Evolutionary conservation across 2,888 invertebrate species (phyloP).

Genomic region (Bellardia bayeri): DNA sequence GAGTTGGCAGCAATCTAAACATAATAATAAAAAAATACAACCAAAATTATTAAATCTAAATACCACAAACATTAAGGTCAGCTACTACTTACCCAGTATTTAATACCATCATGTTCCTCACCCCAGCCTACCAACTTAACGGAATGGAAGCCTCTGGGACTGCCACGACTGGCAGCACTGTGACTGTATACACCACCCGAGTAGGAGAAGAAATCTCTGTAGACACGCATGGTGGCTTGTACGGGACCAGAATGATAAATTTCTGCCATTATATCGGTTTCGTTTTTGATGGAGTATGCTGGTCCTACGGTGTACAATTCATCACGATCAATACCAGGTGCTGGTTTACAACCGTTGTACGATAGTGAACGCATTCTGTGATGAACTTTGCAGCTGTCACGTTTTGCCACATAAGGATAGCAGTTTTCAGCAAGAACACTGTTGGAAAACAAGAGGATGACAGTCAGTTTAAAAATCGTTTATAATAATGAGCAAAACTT

Average conservation of each 20-base stretch:
- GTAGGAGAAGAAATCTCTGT: slow-evolving; percentile 97
- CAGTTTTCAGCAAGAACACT: slow-evolving; percentile 94
- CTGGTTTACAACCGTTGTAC: slow-evolving; percentile 86
- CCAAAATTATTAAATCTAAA: too few species aligned
- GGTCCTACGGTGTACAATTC: slow-evolving; percentile 90
- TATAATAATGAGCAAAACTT: too few species aligned
- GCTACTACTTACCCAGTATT: slow-evolving; percentile 91
- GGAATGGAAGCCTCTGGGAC: slow-evolving; percentile 92
- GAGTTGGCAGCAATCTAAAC: slow-evolving; percentile 95
- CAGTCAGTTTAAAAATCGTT: too few species aligned
- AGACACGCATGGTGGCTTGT: slow-evolving; percentile 95
- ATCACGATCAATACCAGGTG: slow-evolving; percentile 85
- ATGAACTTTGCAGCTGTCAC: slow-evolving; percentile 88
- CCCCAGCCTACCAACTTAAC: slow-evolving; percentile 97
- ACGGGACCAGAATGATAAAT: slow-evolving; percentile 96
- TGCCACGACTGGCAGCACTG: slow-evolving; percentile 85
- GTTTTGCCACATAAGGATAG: slow-evolving; percentile 90
- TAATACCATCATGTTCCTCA: slow-evolving; percentile 87
- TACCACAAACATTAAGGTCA: not conserved
- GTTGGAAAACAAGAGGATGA: slow-evolving; percentile 42
- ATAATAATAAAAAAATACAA: slow-evolving; percentile 15
- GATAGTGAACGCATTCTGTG: slow-evolving; percentile 82
- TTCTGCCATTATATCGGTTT: slow-evolving; percentile 95
- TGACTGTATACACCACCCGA: slow-evolving; percentile 92
- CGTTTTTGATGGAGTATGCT: slow-evolving; percentile 89